Conservation (phyloP, 2,888 invertebrate genomes). For the Clitarchus hookeri region DNA sequence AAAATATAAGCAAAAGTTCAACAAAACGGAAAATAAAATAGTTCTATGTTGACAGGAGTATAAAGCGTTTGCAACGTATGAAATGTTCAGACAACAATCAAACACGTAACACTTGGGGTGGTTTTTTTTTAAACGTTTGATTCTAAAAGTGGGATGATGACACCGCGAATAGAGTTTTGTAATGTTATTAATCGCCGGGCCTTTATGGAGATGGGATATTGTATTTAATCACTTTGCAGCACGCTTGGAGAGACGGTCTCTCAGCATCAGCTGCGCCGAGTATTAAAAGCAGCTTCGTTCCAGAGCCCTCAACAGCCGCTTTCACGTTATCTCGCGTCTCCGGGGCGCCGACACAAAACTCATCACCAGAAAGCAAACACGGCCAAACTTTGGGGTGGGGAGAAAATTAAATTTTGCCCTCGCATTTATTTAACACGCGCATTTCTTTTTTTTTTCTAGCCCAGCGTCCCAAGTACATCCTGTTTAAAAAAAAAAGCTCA, state of each 20-base stretch:
- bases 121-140: no score
- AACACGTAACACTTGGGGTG: no score
- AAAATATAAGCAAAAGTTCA: no score
- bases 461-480: background rate
- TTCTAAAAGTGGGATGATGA: no score
- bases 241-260: background rate
- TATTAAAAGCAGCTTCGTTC: background rate
- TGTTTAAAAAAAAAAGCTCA: background rate
- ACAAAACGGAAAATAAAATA: no score
- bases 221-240: background rate
- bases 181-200: no score
- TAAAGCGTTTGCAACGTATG: no score
- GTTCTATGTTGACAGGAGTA: no score
- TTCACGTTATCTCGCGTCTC: background rate
- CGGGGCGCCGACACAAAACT: background rate
- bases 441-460: background rate
- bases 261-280: no score
- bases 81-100: no score
- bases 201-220: background rate
- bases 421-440: slow-evolving; percentile 2
- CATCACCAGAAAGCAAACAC: background rate
- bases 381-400: background rate
- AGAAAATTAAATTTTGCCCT: slow-evolving; percentile 14
- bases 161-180: no score
- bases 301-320: background rate